A percentile compares a stretch with the other conserved stretches of the same genome.
Conservation (phyloP, 53 echinoderm and acorn worm species). For the Echinometra lucunter region DNA sequence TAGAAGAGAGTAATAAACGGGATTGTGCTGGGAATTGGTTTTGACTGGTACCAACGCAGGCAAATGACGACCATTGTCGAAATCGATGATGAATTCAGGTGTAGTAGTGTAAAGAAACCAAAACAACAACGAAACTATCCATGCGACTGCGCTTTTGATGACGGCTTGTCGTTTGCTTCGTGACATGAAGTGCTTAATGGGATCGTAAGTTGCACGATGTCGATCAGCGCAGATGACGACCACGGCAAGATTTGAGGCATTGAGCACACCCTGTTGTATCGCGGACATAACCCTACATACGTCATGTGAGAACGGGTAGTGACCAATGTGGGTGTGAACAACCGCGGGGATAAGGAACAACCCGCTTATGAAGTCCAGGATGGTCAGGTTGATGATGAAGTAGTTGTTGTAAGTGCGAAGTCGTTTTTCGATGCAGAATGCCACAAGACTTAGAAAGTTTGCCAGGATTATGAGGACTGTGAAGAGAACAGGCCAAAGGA, state of each 20-base stretch:
- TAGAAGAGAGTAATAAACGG: neutral
- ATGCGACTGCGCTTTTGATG: neutral
- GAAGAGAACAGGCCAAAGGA: constrained; percentile 40
- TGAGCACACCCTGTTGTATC: neutral
- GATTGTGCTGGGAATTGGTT: neutral
- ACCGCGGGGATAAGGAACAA: neutral
- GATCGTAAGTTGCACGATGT: constrained; percentile 59
- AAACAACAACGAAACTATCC: neutral
- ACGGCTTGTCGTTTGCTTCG: constrained; percentile 51
- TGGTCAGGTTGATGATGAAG: constrained; percentile 60
- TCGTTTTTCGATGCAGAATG: constrained; percentile 47
- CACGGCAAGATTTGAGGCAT: constrained; percentile 43
- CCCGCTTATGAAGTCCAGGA: constrained; percentile 27
- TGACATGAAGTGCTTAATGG: constrained; percentile 62
- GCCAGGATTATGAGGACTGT: constrained; percentile 42
- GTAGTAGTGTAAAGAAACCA: constrained; percentile 20
- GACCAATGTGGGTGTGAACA: constrained; percentile 50
- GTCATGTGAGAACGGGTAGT: constrained; percentile 34
- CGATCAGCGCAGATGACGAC: constrained; percentile 59
- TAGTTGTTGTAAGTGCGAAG: constrained; percentile 68
- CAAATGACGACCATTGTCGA: constrained; percentile 59
- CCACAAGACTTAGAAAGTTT: constrained; percentile 39
- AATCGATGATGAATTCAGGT: constrained; percentile 42
- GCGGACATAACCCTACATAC: neutral
- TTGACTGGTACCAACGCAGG: neutral